Evolutionary conservation across 2,797 vertebrate species (phyloP).

Genomic region (Lophius americanus): DNA sequence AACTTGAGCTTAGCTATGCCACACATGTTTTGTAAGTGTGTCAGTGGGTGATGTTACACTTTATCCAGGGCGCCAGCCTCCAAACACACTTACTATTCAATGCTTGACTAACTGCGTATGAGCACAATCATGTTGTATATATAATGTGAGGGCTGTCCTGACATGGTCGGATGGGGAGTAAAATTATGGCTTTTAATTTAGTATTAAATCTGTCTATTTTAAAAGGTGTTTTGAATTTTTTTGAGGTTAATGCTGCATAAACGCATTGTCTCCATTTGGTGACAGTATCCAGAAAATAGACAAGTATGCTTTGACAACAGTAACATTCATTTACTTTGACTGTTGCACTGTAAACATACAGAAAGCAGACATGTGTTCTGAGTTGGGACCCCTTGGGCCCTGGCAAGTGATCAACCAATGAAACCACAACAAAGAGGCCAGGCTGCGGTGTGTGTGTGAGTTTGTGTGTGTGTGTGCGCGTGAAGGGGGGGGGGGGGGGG

Average conservation of each 20-base stretch:
- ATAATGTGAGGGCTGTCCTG: slow-evolving; percentile 3
- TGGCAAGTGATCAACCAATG: slow-evolving; percentile 73
- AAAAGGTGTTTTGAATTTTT: slow-evolving; percentile 29
- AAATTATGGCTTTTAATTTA: not conserved
- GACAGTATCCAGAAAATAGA: slow-evolving; percentile 65
- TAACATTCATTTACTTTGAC: slow-evolving; percentile 68
- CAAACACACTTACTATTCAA: too few relatives aligned
- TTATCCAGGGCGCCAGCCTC: too few relatives aligned
- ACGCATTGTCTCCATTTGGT: slow-evolving; percentile 35
- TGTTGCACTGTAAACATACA: slow-evolving; percentile 73
- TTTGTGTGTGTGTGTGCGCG: slow-evolving; percentile 22
- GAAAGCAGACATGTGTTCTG: slow-evolving; percentile 76
- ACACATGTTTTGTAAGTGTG: too few relatives aligned
- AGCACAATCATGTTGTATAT: slow-evolving; percentile 18
- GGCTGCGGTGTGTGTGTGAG: slow-evolving; percentile 27
- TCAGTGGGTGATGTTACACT: too few relatives aligned
- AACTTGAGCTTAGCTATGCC: too few relatives aligned
- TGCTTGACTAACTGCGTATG: slow-evolving; percentile 1
- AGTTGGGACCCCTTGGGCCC: slow-evolving; percentile 72
- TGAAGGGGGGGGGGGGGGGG: slow-evolving; percentile 29
- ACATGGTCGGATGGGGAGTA: not conserved
- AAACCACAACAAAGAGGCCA: slow-evolving; percentile 77
- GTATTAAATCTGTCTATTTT: slow-evolving; percentile 25
- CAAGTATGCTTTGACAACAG: slow-evolving; percentile 58
- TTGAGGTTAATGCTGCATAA: slow-evolving; percentile 38